These are phyloP conservation scores for Porites divaricata DNA, from an alignment of 92 coral and sea anemone species.

Conservation along the genomic window DNA sequence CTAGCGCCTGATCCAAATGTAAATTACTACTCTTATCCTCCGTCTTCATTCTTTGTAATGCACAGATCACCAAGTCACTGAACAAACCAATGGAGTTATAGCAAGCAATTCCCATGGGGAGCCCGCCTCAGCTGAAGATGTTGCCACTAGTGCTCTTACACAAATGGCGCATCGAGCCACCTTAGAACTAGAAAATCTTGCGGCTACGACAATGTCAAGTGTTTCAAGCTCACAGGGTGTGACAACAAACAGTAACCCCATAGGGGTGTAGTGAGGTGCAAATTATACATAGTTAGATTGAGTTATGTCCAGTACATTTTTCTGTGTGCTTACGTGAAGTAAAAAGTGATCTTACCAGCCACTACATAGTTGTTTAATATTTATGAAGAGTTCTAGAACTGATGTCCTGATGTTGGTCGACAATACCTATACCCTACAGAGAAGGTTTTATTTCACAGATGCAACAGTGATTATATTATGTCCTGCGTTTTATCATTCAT, in stretches of 20 bases:
- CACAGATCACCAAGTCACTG: constrained; percentile 69
- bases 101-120: constrained; percentile 62
- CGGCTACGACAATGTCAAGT: constrained; percentile 38
- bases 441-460: background rate
- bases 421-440: background rate
- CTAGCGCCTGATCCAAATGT: no score
- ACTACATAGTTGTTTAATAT: background rate
- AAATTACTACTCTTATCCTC: no score
- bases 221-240: constrained; percentile 36
- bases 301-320: background rate
- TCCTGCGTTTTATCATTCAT: background rate
- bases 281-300: background rate
- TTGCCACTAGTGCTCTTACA: constrained; percentile 89
- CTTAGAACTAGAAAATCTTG: constrained; percentile 66
- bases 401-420: background rate
- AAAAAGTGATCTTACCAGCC: background rate
- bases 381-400: constrained; percentile 5
- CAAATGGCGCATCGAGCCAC: constrained; percentile 89
- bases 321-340: background rate
- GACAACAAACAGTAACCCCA: constrained; percentile 41
- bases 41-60: background rate
- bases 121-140: constrained; percentile 74
- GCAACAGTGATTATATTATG: background rate
- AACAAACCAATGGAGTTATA: constrained; percentile 59
- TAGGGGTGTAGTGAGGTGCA: constrained; percentile 34